Conservation (phyloP, 2,113 vertebrate species). For the Protomyctophum bolini region DNA sequence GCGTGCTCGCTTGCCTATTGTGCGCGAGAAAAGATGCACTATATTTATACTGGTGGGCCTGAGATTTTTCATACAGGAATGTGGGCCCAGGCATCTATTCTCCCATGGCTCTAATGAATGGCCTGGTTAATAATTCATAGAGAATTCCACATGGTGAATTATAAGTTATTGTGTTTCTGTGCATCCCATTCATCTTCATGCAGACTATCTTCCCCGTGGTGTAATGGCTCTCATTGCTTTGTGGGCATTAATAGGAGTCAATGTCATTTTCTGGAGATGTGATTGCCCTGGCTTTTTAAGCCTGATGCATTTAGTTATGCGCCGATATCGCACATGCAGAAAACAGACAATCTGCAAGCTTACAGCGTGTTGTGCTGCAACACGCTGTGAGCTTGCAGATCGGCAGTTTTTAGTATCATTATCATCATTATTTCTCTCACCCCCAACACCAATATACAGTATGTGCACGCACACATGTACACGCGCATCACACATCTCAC, state of each 20-base stretch:
- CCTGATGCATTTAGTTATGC: too few relatives aligned
- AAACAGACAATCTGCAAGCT: too few relatives aligned
- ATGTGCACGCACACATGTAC: not conserved
- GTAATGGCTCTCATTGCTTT: slow-evolving; percentile 56
- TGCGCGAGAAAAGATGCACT: slow-evolving; percentile 22
- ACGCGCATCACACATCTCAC: slow-evolving; percentile 8
- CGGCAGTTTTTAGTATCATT: too few relatives aligned
- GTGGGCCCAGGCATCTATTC: slow-evolving; percentile 24
- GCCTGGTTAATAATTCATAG: slow-evolving; percentile 69
- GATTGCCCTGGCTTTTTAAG: slow-evolving; percentile 42
- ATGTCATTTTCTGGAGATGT: slow-evolving; percentile 61
- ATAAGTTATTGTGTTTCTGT: slow-evolving; percentile 67
- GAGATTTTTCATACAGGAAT: slow-evolving; percentile 26
- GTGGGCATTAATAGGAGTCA: slow-evolving; percentile 67
- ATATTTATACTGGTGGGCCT: not conserved
- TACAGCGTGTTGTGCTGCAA: too few relatives aligned
- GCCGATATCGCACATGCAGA: not conserved
- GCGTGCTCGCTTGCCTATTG: slow-evolving; percentile 32
- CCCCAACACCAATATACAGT: slow-evolving; percentile 27
- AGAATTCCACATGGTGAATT: slow-evolving; percentile 47
- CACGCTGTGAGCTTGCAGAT: too few relatives aligned
- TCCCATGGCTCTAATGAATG: slow-evolving; percentile 34
- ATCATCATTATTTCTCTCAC: slow-evolving; percentile 21
- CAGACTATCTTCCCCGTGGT: slow-evolving; percentile 60
- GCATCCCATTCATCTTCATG: slow-evolving; percentile 69